Evolutionary conservation across 2,888 invertebrate species (phyloP).

Genomic region (Papilio gigon): DNA sequence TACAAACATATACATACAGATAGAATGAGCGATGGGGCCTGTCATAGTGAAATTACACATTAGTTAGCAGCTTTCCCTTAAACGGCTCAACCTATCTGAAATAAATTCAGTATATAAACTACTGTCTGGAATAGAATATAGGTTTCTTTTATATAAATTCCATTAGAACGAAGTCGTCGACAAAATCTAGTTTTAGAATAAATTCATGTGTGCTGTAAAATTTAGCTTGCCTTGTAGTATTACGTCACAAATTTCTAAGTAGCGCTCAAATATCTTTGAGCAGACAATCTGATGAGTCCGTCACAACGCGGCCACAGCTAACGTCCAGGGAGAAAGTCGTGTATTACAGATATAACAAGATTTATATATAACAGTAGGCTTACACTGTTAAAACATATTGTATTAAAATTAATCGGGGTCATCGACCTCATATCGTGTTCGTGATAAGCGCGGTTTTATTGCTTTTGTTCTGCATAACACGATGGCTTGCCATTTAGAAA

Average conservation of each 20-base stretch:
- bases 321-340: conserved; percentile 44
- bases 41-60: too few species aligned
- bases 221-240: conserved; percentile 39
- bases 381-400: conserved; percentile 3
- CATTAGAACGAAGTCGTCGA: too few species aligned
- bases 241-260: conserved; percentile 48
- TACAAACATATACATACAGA: too few species aligned
- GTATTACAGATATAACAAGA: background rate
- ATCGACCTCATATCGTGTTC: conserved; percentile 50
- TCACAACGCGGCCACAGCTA: conserved; percentile 42
- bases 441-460: conserved; percentile 62
- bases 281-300: conserved; percentile 45
- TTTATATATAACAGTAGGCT: background rate
- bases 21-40: too few species aligned
- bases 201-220: conserved; percentile 33
- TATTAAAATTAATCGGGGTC: conserved; percentile 51
- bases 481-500: conserved; percentile 43
- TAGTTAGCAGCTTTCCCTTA: too few species aligned
- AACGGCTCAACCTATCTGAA: too few species aligned
- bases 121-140: too few species aligned
- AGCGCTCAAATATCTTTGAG: conserved; percentile 43
- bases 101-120: too few species aligned
- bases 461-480: conserved; percentile 56
- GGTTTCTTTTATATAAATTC: too few species aligned
- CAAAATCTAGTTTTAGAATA: too few species aligned